phyloP scores from a whole-genome alignment of 2,888 invertebrate genomes.

The Fissipunctia ypsillon region DNA sequence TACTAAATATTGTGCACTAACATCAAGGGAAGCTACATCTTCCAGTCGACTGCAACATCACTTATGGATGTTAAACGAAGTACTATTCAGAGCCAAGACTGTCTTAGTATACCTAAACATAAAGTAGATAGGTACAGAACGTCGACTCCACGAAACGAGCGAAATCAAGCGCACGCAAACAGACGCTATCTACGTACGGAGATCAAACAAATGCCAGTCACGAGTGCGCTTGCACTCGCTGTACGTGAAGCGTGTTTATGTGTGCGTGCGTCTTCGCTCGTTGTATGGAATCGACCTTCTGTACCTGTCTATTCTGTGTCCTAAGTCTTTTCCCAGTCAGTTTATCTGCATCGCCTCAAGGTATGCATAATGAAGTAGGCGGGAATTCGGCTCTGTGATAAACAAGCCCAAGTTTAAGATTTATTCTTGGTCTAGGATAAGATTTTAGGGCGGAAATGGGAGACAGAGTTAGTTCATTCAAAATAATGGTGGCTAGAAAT shows the following conservation, averaged over 20 bases:
- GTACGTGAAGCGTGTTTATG: background rate
- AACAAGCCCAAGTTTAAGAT: conserved; percentile 27
- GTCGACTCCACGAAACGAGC: background rate
- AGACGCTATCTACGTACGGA: too few relatives aligned
- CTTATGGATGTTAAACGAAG: conserved; percentile 24
- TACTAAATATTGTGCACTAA: background rate
- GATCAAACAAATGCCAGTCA: background rate
- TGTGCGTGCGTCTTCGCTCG: background rate
- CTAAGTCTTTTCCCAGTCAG: conserved; percentile 25
- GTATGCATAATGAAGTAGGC: conserved; percentile 48
- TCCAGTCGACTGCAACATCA: conserved; percentile 28
- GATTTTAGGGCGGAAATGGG: background rate
- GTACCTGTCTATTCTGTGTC: background rate
- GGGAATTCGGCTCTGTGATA: conserved; percentile 27
- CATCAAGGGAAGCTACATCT: conserved; percentile 11
- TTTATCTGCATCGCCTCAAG: conserved; percentile 48
- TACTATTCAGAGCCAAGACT: conserved; percentile 26
- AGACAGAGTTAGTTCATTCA: background rate
- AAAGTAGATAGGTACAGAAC: background rate
- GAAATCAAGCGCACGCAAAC: background rate
- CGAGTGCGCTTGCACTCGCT: background rate
- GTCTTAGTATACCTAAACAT: background rate
- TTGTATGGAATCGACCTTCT: background rate
- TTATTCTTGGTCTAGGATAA: conserved; percentile 26
- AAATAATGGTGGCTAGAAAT: background rate